These are phyloP conservation scores for Dendroctonus valens DNA, from an alignment of 1,140 invertebrate genomes.

Conservation along the genomic window DNA sequence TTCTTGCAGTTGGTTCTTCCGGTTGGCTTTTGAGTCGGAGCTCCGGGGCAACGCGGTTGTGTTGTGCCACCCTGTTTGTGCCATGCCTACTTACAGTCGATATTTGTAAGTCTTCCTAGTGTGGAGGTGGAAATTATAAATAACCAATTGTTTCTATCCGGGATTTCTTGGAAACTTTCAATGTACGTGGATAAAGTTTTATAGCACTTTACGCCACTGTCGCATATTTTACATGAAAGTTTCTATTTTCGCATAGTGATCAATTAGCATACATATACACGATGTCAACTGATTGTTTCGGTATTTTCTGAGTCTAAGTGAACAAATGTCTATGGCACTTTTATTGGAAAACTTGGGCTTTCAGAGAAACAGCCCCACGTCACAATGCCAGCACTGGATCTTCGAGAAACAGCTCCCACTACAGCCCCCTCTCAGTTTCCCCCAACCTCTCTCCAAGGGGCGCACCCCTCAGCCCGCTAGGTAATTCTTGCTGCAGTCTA, in stretches of 20 bases:
- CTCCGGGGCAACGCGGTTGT: slow-evolving; percentile 3
- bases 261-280: too few species aligned
- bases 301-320: slow-evolving; percentile 18
- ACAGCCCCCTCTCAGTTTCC: slow-evolving; percentile 48
- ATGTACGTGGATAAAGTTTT: too few species aligned
- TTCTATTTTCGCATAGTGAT: too few species aligned
- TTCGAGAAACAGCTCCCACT: slow-evolving; percentile 45
- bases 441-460: slow-evolving; percentile 47
- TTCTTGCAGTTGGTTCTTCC: slow-evolving; percentile 5
- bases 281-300: too few species aligned
- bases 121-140: too few species aligned
- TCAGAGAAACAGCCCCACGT: slow-evolving; percentile 41
- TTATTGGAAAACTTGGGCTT: background rate
- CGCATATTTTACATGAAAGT: background rate
- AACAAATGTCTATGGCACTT: too few species aligned
- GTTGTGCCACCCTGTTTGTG: background rate
- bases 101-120: slow-evolving; percentile 24
- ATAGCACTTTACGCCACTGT: too few species aligned
- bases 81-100: slow-evolving; percentile 26
- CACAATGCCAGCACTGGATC: slow-evolving; percentile 44
- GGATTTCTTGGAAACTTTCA: too few species aligned
- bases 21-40: slow-evolving; percentile 1
- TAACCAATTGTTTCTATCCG: too few species aligned
- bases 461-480: slow-evolving; percentile 18
- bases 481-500: background rate